These are phyloP conservation scores for Neodiprion pinetum DNA, from an alignment of 1,140 invertebrate genomes.

Conservation along the genomic window DNA sequence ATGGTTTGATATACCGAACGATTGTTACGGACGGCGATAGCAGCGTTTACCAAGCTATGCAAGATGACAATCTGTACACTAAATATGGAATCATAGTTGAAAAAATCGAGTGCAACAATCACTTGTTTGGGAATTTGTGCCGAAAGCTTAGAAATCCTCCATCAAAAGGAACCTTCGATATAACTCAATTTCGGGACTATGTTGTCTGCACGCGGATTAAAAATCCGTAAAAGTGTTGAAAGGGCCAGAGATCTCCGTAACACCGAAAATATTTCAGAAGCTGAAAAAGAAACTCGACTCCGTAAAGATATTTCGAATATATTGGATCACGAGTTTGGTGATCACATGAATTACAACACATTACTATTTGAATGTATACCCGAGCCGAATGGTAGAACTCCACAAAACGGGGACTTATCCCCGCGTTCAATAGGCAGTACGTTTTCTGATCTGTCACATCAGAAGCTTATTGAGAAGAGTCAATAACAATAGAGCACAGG, in stretches of 20 bases:
- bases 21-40: constrained; percentile 47
- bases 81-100: constrained; percentile 30
- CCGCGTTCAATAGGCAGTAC: too few relatives aligned
- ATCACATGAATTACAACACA: constrained; percentile 19
- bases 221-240: constrained; percentile 4
- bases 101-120: constrained; percentile 44
- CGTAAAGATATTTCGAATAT: constrained; percentile 26
- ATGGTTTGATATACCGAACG: constrained; percentile 41
- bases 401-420: too few relatives aligned
- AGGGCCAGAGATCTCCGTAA: too few relatives aligned
- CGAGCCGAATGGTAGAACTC: too few relatives aligned
- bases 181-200: background rate
- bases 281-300: constrained; percentile 13
- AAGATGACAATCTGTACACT: constrained; percentile 26
- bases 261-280: background rate
- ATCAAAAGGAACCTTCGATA: background rate
- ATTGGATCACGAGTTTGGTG: constrained; percentile 28
- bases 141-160: constrained; percentile 24
- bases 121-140: constrained; percentile 31
- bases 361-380: too few relatives aligned
- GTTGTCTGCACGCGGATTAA: background rate
- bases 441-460: too few relatives aligned
- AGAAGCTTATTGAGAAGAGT: too few relatives aligned
- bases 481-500: too few relatives aligned
- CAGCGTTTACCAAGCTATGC: constrained; percentile 37